Evolutionary conservation across 2,888 invertebrate species (phyloP).

Genomic region (Nemapogon koenigi): DNA sequence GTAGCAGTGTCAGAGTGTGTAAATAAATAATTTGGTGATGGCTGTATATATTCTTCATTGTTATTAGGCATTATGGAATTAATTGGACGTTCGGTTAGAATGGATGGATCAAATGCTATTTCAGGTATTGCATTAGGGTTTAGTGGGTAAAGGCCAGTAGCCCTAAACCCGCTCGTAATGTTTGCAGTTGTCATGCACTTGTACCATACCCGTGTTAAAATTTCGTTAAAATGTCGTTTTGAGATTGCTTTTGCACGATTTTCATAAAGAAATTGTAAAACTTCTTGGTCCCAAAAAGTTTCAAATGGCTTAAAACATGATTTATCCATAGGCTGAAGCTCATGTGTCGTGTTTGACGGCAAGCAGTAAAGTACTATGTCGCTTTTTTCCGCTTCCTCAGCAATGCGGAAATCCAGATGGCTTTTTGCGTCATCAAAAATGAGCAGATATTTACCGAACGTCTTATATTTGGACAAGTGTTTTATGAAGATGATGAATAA

Average conservation of each 20-base stretch:
- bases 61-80: background rate
- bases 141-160: constrained; percentile 16
- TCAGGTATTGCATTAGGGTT: constrained; percentile 14
- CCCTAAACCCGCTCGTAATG: constrained; percentile 15
- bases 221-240: constrained; percentile 4
- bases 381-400: too few relatives aligned
- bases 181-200: constrained; percentile 17
- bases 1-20: background rate
- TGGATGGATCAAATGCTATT: constrained; percentile 11
- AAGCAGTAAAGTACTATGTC: too few relatives aligned
- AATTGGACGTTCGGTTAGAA: constrained; percentile 8
- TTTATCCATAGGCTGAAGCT: too few relatives aligned
- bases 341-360: too few relatives aligned
- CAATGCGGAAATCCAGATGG: constrained; percentile 13
- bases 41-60: background rate
- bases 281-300: constrained; percentile 10
- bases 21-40: too few relatives aligned
- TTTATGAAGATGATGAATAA: constrained; percentile 11
- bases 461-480: constrained; percentile 14
- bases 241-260: too few relatives aligned
- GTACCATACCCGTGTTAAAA: constrained; percentile 12
- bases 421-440: constrained; percentile 13
- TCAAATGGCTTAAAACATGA: constrained; percentile 13
- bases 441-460: constrained; percentile 12
- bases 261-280: too few relatives aligned